Conservation (phyloP, 2,113 vertebrate genomes). For the Balaeniceps rex region DNA sequence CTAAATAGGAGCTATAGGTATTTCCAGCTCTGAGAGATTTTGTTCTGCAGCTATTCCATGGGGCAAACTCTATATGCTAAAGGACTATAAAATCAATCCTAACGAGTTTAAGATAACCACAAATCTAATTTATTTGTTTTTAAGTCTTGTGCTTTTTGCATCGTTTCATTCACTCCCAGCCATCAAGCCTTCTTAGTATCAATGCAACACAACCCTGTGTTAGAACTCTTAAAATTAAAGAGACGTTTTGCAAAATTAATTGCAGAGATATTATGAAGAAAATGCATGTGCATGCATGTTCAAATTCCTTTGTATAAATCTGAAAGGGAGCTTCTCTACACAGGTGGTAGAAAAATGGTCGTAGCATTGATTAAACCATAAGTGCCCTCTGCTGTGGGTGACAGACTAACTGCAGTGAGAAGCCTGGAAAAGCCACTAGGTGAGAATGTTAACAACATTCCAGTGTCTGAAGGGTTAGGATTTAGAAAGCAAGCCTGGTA, state of each 20-base stretch:
- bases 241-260: not conserved
- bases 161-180: not conserved
- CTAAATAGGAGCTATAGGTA: not conserved
- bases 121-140: not conserved
- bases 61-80: not conserved
- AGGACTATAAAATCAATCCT: not conserved
- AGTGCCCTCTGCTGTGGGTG: not conserved
- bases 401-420: not conserved
- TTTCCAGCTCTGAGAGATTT: not conserved
- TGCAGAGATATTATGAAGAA: not conserved
- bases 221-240: not conserved
- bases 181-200: not conserved
- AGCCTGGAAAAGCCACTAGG: not conserved
- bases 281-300: not conserved
- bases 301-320: not conserved
- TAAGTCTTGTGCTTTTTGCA: not conserved
- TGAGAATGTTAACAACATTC: not conserved
- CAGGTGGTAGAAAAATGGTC: not conserved
- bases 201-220: not conserved
- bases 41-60: not conserved
- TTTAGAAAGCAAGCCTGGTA: not conserved
- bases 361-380: not conserved
- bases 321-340: not conserved
- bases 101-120: not conserved
- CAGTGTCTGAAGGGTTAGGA: not conserved